Evolutionary conservation across 2,888 invertebrate species (phyloP).

Genomic region (Notodonta ziczac): DNA sequence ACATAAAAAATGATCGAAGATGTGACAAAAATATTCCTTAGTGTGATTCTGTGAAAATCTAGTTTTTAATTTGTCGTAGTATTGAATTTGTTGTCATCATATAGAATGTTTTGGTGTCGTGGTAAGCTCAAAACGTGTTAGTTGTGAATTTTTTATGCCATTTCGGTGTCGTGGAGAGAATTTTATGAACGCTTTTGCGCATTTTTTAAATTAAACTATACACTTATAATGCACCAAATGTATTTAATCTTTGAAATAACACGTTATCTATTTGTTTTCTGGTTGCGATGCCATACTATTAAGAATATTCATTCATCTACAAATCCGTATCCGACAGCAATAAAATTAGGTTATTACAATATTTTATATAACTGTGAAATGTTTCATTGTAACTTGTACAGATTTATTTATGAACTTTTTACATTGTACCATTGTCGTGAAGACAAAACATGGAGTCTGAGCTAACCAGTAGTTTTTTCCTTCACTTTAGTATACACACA

Average conservation of each 20-base stretch:
- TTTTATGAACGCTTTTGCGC: constrained; percentile 82
- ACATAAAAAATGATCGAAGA: neutral
- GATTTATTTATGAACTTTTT: constrained; percentile 10
- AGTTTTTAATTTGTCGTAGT: constrained; percentile 28
- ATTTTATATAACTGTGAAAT: constrained; percentile 2
- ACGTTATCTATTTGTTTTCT: constrained; percentile 18
- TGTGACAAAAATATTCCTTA: constrained; percentile 8
- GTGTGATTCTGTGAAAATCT: constrained; percentile 26
- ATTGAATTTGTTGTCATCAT: constrained; percentile 24
- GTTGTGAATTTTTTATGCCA: constrained; percentile 67
- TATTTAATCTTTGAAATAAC: constrained; percentile 32
- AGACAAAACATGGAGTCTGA: constrained; percentile 19
- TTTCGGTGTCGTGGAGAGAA: constrained; percentile 75
- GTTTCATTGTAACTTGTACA: neutral
- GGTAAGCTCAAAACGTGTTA: constrained; percentile 58
- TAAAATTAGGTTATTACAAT: neutral
- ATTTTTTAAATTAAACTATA: constrained; percentile 62
- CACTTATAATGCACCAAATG: constrained; percentile 48
- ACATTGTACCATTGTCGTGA: constrained; percentile 19
- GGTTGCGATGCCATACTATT: constrained; percentile 21
- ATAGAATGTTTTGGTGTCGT: constrained; percentile 54
- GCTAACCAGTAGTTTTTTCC: constrained; percentile 25
- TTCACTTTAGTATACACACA: constrained; percentile 16
- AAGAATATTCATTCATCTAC: constrained; percentile 14
- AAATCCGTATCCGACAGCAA: constrained; percentile 5